A percentile compares a stretch with the other conserved stretches of the same genome.
Conservation (phyloP, 2,888 invertebrate genomes). For the Drosophila anomalata region DNA sequence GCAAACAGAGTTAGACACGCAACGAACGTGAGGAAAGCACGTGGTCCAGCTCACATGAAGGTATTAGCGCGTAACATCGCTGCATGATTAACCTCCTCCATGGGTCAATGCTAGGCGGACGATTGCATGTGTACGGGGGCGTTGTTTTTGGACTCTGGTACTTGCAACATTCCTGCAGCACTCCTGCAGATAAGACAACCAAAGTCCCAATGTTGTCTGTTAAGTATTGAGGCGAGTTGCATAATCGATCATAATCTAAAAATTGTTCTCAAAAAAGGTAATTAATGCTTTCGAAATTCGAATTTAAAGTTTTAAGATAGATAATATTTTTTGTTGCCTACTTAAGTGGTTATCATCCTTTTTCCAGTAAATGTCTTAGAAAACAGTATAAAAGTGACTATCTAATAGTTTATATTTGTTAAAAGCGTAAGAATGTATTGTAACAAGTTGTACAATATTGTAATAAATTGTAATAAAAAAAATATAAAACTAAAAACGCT, state of each 20-base stretch:
- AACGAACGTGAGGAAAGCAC: constrained; percentile 68
- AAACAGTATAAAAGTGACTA: no score
- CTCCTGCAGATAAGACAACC: not conserved
- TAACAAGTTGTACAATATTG: no score
- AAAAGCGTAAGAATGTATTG: no score
- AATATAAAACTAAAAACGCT: not conserved
- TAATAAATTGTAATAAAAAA: not conserved
- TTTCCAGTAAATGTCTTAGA: no score
- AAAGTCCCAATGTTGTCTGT: not conserved
- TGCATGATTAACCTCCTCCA: constrained; percentile 82
- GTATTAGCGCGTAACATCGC: constrained; percentile 84
- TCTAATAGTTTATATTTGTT: no score
- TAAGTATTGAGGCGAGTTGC: not conserved
- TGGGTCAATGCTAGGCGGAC: constrained; percentile 46
- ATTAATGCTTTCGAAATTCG: not conserved
- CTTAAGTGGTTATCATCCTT: not conserved
- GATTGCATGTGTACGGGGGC: constrained; percentile 27
- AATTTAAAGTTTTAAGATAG: not conserved
- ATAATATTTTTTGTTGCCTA: not conserved
- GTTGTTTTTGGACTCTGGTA: constrained; percentile 44
- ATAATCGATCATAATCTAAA: no score
- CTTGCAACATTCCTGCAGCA: constrained; percentile 49
- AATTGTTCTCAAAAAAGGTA: not conserved
- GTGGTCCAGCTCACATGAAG: constrained; percentile 84
- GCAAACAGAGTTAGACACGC: constrained; percentile 64